Evolutionary conservation across 1,140 invertebrate species (phyloP), one percentile per base, ranked within the genome.

Genomic region (Drosophila tani): DNA sequence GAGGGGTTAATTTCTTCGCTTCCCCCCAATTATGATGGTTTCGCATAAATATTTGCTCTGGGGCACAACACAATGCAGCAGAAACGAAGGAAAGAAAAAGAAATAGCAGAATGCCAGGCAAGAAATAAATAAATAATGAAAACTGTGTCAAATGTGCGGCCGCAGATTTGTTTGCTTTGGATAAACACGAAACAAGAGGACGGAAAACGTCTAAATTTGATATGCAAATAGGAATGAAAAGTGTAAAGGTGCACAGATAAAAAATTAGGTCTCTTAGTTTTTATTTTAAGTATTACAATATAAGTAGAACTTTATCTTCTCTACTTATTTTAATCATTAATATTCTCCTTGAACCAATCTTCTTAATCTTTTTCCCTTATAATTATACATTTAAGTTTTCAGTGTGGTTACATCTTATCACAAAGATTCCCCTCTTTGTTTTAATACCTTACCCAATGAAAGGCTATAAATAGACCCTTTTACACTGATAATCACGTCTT

Each of bases 101-200:
- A 53, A 71, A 19, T n/a, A 41, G 29, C 29, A 60, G 57, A 24
- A 32, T 65, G 64, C 14, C 63, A 55, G 29, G 47, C 67, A 40
- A 70, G 40, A 69, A 70, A 70, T 68, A 63, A 77, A 79, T 71
- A 70, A 74, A 73, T 50, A 74, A 73, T 60, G 66, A 68, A 84
- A 87, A 78, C 79, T 88, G 84, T 87, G 83, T 87, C 83, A 87
- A 87, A 88, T 88, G 80, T 76, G 79, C 75, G 80, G 59, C 57
- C 75, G 65, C 60, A 74, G 83, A 88, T 87, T 88, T 87, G 84
- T 88, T 87, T 77, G 68, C 81, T 46, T 67, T 50, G 68, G 56
- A 77, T 80, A 80, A 88, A 88, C 76, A 84, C 55, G 38, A 73
- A 80, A 64, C 49, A 64, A 68, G 55, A 66, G 59, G 45, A 57